Percentiles rank a stretch among this genome's conserved stretches.
phyloP scores from a whole-genome alignment of 2,797 vertebrate genomes.

The Eulemur rubriventer region DNA sequence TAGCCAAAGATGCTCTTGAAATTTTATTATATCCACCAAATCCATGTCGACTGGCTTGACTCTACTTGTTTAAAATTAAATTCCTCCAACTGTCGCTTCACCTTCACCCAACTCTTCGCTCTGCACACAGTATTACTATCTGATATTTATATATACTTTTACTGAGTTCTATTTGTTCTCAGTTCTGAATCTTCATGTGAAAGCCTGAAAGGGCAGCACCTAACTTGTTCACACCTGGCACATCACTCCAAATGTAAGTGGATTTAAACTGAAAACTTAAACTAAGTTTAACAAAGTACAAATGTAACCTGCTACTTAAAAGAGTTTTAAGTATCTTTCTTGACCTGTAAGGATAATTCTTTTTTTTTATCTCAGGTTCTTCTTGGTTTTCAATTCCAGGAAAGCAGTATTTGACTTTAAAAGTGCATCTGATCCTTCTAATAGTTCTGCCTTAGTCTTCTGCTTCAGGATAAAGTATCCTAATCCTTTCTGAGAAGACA shows the following conservation, averaged over 20 bases:
- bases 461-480: background rate
- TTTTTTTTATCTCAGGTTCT: background rate
- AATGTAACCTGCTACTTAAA: background rate
- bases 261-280: background rate
- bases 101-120: background rate
- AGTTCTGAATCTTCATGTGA: background rate
- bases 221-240: background rate
- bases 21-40: background rate
- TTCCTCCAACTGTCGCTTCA: background rate
- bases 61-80: background rate
- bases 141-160: background rate
- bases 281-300: background rate
- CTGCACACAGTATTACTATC: background rate
- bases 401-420: background rate
- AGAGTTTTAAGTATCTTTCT: background rate
- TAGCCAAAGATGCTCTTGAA: background rate
- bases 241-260: background rate
- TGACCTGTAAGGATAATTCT: background rate
- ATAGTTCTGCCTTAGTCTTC: background rate
- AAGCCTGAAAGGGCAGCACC: background rate
- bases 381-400: background rate
- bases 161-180: background rate
- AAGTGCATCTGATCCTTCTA: background rate
- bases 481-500: background rate
- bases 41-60: background rate